Evolutionary conservation across 2,888 invertebrate species (phyloP), one percentile per base, ranked within the genome.

Genomic region (Andrena dorsata): DNA sequence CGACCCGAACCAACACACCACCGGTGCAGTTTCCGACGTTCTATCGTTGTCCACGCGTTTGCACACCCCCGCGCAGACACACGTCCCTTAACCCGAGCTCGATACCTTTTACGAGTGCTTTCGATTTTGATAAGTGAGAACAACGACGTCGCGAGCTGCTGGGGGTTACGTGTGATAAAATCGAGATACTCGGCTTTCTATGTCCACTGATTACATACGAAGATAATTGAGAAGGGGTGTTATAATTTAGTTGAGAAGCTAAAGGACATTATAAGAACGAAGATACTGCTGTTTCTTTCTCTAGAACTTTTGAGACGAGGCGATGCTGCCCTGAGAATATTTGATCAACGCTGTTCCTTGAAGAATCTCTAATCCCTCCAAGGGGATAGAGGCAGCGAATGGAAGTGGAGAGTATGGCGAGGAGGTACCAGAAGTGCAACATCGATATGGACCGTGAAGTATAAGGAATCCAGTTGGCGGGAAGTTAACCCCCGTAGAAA

Each of bases 1-100:
- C 91, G 90, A 88, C 89, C 90, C 91, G 89, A 88, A 90, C 90
- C 90, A 88, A 87, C 88, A 86, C 85, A 87, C 56, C 79, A 86
- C 76, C 84, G 86, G 82, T 88, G 88, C 88, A 88, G 88, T 88
- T 86, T 63, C 85, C 87, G 76, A 83, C 84, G 87, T 84, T 88
- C 85, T 88, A 88, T 72, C 87, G 82, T 76, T 69, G 63, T 68
- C 85, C 80, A 83, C 85, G 73, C 83, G 84, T 84, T 84, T 85
- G 81, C 83, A 85, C 82, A 76, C 82, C 75, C 87, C 80, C 87
- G 79, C 84, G 81, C 41, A 41, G 41, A 72, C 75, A 64, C 72
- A 66, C 79, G 83, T 71, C 76, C 75, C 77, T 87, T 76, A 47
- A 66, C 78, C 69, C 73, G 58, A 63, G 70, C 70, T 63, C 71